Evolutionary conservation across 2,113 vertebrate species (phyloP), one percentile per base, ranked within the genome.

Genomic region (Aptenodytes forsteri): DNA sequence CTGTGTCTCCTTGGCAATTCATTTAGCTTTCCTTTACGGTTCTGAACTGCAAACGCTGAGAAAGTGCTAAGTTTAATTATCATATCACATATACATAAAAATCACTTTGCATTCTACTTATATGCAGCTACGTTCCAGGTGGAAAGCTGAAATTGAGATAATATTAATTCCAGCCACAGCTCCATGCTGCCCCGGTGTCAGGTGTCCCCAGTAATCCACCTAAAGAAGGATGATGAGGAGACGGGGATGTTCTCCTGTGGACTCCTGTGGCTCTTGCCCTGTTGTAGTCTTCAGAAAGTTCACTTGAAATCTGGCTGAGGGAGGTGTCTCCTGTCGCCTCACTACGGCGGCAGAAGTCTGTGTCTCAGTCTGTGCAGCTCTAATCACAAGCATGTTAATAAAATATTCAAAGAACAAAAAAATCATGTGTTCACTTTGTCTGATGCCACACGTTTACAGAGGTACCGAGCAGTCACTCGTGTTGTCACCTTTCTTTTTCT

Each of bases 51-150:
- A 92, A 94, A 44, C 19, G 13, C 32, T 49, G 78, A 91, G 40
- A 69, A 89, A 84, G 69, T 84, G 70, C 25, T 82, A 86, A 70
- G 44, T 93, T 87, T 81, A 92, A 89, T 91, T 92, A 87, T 81
- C 52, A 25, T 87, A 94, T 54, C 52, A 72, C 32, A 49, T 52
- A 76, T 21, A 76, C 44, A 78, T 66, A 91, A 79, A 73, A 81
- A 86, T 54, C 19, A 61, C 40, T 84, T 85, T 85, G 40, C 16
- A 25, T 91, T 92, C 54, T 65, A 61, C 49, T 58, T 89, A 54
- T 15, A 62, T 0, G 4, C 32, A 55, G 73, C 16, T 83, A 36
- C 2, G 1, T 76, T 94, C 84, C 65, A 93, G 30, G 36, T 83
- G 22, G 56, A 94, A 93, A 91, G 40, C 70, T 91, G 58, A 93